Conservation (phyloP, 2,113 vertebrate species). For the Nothoprocta perdicaria region DNA sequence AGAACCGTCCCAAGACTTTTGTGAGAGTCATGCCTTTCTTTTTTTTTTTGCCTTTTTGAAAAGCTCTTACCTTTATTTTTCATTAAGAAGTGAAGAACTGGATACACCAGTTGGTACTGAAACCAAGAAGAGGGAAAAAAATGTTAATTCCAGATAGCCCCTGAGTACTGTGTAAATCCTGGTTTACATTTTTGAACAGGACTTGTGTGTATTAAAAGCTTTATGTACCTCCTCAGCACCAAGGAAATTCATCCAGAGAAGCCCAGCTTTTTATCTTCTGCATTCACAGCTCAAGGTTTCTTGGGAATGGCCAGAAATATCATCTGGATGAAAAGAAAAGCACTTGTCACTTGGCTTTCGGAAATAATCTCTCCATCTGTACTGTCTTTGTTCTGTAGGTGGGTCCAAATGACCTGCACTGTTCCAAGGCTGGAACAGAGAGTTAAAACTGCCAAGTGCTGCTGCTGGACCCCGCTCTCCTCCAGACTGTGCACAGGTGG, state of each 20-base stretch:
- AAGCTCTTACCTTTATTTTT: background rate
- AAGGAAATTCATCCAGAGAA: background rate
- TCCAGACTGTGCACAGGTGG: background rate
- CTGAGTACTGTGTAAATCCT: background rate
- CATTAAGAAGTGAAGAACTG: background rate
- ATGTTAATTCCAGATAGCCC: background rate
- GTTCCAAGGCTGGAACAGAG: background rate
- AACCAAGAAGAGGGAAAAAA: background rate
- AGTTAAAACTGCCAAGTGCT: background rate
- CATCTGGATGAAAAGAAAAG: background rate
- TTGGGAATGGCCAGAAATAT: background rate
- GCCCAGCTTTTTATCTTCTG: background rate
- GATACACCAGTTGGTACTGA: background rate
- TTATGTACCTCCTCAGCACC: background rate
- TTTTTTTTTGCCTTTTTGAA: background rate
- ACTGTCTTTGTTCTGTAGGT: background rate
- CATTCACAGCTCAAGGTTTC: background rate
- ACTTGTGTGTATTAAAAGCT: background rate
- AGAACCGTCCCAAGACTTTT: background rate
- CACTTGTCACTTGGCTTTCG: background rate
- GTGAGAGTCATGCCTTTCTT: rapidly evolving
- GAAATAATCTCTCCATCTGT: background rate
- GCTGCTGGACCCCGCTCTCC: background rate
- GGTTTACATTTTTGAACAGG: background rate
- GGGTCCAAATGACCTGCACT: background rate